phyloP scores from a whole-genome alignment of 2,797 vertebrate species.

The Nasua narica region DNA sequence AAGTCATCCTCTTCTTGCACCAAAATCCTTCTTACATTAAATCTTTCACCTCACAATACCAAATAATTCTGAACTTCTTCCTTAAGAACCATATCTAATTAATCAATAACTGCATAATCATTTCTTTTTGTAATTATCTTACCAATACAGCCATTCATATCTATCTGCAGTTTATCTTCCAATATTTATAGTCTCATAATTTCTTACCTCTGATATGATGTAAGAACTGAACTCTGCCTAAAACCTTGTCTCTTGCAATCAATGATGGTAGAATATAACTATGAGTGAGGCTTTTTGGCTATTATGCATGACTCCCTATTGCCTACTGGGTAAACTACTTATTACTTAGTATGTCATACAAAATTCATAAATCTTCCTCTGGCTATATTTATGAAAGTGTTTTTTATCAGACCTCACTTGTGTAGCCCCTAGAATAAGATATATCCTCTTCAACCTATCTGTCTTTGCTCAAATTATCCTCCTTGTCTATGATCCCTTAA shows the following conservation, averaged over 20 bases:
- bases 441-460: neutral
- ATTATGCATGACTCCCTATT: neutral
- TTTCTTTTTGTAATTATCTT: neutral
- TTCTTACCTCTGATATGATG: neutral
- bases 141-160: neutral
- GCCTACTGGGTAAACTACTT: neutral
- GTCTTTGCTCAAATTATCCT: neutral
- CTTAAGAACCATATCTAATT: neutral
- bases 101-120: neutral
- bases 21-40: neutral
- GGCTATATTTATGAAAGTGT: neutral
- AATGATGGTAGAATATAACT: neutral
- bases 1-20: neutral
- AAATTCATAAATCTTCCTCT: neutral
- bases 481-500: neutral
- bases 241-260: neutral
- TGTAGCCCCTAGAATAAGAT: neutral
- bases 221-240: neutral
- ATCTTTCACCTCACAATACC: neutral
- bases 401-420: neutral
- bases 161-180: neutral
- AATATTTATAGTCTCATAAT: neutral
- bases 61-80: slow-evolving; percentile 2
- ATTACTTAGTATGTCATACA: neutral
- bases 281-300: neutral